Base-by-base conservation (phyloP, 64 coral and sea anemone species). In the Stylophora pistillata region DNA sequence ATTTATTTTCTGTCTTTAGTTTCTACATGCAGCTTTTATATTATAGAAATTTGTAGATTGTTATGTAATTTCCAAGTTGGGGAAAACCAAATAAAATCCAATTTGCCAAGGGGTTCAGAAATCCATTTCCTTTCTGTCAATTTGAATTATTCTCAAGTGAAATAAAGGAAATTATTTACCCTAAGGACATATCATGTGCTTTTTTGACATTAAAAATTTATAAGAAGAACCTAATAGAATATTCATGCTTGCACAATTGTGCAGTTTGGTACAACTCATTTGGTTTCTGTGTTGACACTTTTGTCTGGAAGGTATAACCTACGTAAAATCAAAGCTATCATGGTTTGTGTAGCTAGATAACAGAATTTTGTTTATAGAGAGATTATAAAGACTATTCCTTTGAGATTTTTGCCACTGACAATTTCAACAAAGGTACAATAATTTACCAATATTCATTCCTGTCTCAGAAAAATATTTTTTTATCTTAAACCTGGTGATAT, bases 241-340 rank as follows among this genome's bases (percentile, higher is more conserved):
- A 31, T 58, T 59, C 78, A 81, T 63, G 5, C 5, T 20, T 81
- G 30, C 20, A 47, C 37, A 47, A 47, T 47, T 47, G 37, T 47
- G 37, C 37, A 47, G 2, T 61, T 7, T 81, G 11, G 2, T 61
- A 31, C 17, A 59, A 17, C 20, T 30, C 32, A 2, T 25, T 57
- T 60, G 20, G 64, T 82, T 65, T 15, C 18, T 13, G 58, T 82
- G 78, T 78, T 79, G 56, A 61, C 77, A 79, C 56, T 79, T 31
- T 79, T 10, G 4, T 56, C 15, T 81, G 1, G 30, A 13, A 69
- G 53, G 25, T 82, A 32, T 64, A 20, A 82, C 58, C 13, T 13
- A 20, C 61, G 15, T 69, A 17, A 82, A 60, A 29, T 47, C 33
- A 76, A 76, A 53, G 6, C 20, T 76, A 10, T 53, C 16, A 9